Evolutionary conservation across 2,888 invertebrate genomes (phyloP), one percentile per base, ranked within the genome.

Genomic region (Acleris cristana): DNA sequence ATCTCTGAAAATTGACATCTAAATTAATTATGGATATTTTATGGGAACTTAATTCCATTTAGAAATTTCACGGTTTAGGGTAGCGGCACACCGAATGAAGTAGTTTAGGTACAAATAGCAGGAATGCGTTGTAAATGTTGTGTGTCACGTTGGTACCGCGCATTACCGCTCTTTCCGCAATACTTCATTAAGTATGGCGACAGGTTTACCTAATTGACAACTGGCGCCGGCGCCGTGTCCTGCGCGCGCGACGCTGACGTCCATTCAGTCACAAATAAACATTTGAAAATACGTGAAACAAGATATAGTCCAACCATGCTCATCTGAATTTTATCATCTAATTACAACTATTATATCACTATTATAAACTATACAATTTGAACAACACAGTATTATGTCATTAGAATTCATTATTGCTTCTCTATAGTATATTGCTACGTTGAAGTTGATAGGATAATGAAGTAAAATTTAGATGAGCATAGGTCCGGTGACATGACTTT

Each of bases 271-370:
- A 60, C 58, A 58, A 71, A 70, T 74, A 82, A 89, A 87, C 91
- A 92, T 90, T 92, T 91, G 92, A 91, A 92, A 92, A 92, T 89
- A 91, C 75, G 92, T 92, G 92, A 92, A 92, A 90, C 79, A 87
- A 87, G 88, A 82, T 78, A 78, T 80, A 76, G 79, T 80, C 48
- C 79, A 80, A 82, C 84, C 79, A 87, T 90, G 89, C 90, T 89
- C 90, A 90, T 88, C 89, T 75, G 77, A 84, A 84, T 85, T 83
- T 85, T 77, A 72, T 72, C 67, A 74, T 70, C 69, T 69, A 65
- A 76, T 73, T 70, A 68, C 74, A 40, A 40, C 40, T 73, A 73
- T 71, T 65, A 61, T 65, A 61, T 64, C 48, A 48, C 16, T 48
- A 48, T n/a, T 48, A n/a, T 8, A 51, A 19, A 51, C 30, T 72